Base-by-base conservation (phyloP, 92 coral and sea anemone genomes). In the Zoanthus sansibaricus region DNA sequence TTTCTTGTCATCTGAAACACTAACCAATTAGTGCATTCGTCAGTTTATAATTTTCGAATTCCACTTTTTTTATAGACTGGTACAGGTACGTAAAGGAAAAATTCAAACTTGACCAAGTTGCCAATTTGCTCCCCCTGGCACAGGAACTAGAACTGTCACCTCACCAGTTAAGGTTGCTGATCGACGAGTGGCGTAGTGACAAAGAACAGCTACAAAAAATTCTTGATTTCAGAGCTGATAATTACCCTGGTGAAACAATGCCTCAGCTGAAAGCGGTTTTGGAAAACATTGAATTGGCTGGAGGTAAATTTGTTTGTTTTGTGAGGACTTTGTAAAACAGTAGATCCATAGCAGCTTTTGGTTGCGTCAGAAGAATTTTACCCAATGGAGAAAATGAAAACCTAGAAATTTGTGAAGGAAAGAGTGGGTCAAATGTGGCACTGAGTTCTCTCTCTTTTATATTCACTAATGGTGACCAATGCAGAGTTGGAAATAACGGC, bases 71-170 rank as follows among this genome's bases (percentile, higher is more conserved):
- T 52, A 9, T 0, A 5, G 68, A 52, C 82, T 25, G 47, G 68
- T 76, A 62, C 12, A 76, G 68, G n/a, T 76, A 76, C 69, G 5
- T 76, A 15, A 54, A 33, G 58, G 31, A 30, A 14, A 1, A 1
- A 2, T 54, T 76, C 82, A 54, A 76, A n/a, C 82, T 76, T 31
- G 48, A 32, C 46, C 10, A 11, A 6, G 12, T 76, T 1, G n/a
- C 82, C 46, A 54, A 76, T 30, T 7, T 76, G 67, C 18, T 21
- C 45, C 82, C 82, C 9, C 68, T 76, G 21, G 82, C 69, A 45
- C 18, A 5, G 46, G 4, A 21, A 13, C 82, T 76, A 20, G 48
- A 42, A 5, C 68, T 76, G 58, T 76, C 82, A 9, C 47, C 52
- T 6, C 25, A 52, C 47, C 45, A 76, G 47, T 12, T 4, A 32